Conservation (phyloP, 2,797 vertebrate species). For the Haliaeetus vocifer region DNA sequence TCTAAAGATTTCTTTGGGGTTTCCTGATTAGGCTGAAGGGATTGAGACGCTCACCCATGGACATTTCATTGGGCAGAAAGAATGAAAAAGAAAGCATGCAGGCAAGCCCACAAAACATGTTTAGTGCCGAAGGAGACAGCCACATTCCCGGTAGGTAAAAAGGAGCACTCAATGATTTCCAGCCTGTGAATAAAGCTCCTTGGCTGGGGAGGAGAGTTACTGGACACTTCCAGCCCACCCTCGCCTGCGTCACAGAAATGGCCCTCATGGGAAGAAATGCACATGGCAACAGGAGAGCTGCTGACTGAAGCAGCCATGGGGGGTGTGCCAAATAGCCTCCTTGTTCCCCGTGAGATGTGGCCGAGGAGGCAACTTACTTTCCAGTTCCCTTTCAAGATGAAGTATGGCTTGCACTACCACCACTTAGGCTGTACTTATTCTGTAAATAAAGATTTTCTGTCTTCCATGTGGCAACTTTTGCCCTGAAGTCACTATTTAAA, state of each 20-base stretch:
- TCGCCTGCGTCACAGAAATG: background rate
- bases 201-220: background rate
- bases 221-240: background rate
- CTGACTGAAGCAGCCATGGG: background rate
- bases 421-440: background rate
- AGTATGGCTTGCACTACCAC: background rate
- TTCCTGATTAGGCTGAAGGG: background rate
- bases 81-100: background rate
- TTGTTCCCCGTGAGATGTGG: background rate
- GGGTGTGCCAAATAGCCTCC: background rate
- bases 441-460: background rate
- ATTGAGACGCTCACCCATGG: background rate
- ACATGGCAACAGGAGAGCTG: background rate
- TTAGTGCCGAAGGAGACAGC: background rate
- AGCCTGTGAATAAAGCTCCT: background rate
- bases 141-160: background rate
- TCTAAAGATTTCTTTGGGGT: background rate
- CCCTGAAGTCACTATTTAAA: background rate
- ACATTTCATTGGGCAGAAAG: background rate
- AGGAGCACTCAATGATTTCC: background rate
- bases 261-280: background rate
- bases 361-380: background rate
- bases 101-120: background rate
- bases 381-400: conserved; percentile 3
- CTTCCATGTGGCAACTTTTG: background rate